A percentile compares a stretch with the other conserved stretches of the same genome.
phyloP scores from a whole-genome alignment of 2,888 invertebrate species.

The Agrotis exclamationis region DNA sequence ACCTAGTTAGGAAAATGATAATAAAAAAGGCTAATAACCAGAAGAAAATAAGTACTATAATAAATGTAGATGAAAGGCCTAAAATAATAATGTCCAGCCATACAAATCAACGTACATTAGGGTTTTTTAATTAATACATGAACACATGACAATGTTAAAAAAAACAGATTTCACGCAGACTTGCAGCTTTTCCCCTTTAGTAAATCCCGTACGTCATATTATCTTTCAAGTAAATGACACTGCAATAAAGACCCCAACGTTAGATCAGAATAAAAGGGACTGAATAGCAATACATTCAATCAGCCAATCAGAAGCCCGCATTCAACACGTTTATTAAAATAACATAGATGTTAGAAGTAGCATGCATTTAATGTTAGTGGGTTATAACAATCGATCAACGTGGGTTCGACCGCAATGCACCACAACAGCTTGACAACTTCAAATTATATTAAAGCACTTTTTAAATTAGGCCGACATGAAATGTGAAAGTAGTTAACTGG shows the following conservation, averaged over 20 bases:
- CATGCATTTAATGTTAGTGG: constrained; percentile 29
- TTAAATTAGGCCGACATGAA: constrained; percentile 40
- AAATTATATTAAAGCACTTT: constrained; percentile 43
- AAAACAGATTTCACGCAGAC: background rate
- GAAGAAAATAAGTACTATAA: background rate
- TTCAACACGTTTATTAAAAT: constrained; percentile 48
- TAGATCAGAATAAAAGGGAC: background rate
- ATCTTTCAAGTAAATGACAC: constrained; percentile 19
- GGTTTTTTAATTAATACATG: background rate
- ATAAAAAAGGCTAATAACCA: background rate
- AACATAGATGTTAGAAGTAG: constrained; percentile 19
- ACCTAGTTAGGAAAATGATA: background rate
- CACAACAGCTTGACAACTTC: constrained; percentile 19
- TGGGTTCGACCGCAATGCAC: constrained; percentile 60
- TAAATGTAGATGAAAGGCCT: too few species aligned
- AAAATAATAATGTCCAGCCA: background rate
- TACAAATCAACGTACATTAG: background rate
- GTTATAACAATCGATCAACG: constrained; percentile 48
- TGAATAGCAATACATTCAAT: constrained; percentile 12
- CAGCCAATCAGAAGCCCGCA: constrained; percentile 34
- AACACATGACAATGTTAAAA: background rate
- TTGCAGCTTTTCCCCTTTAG: background rate
- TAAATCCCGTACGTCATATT: constrained; percentile 5
- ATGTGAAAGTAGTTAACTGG: constrained; percentile 29
- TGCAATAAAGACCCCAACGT: constrained; percentile 14